Base-by-base conservation (phyloP, 2,888 invertebrate genomes). In the Orchesellides sinensis region DNA sequence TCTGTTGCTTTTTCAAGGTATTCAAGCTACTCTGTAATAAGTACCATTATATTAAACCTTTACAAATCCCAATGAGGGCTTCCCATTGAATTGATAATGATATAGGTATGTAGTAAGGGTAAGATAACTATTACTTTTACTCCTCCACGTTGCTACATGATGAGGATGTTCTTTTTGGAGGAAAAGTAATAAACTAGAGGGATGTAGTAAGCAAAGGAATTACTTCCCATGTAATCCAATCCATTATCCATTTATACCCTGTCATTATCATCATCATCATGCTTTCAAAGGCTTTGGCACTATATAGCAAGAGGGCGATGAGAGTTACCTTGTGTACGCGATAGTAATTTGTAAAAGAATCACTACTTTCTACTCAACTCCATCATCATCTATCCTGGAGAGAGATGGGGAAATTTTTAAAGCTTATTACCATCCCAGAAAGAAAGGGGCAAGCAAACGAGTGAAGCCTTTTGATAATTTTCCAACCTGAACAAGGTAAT, bases 211-310 rank as follows among this genome's bases (percentile, higher is more conserved):
- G 21, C 52, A 17, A 10, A 52, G 19, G 61, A 65, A 65, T 45
- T 70, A 70, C 56, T 70, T 54, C 32, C 29, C 35, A 29, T 21
- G 70, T 70, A 70, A 70, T 70, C 70, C 70, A 10, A 70, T 54
- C 70, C 70, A 70, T 70, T 70, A 70, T 70, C 70, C 54, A 23
- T 70, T 52, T 56, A 70, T 25, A 52, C 12, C 70, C 32, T 70
- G 70, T 70, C 70, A 70, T 70, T 21, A 66, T 66, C 66, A 49
- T n/a, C 45, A 66, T 59, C 29, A 5, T 59, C 25, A 17, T 35
- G 40, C n/a, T n/a, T n/a, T n/a, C n/a, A n/a, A n/a, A n/a, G n/a
- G n/a, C n/a, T n/a, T n/a, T n/a, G n/a, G n/a, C n/a, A n/a, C n/a
- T n/a, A n/a, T n/a, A n/a, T n/a, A n/a, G n/a, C n/a, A n/a, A n/a